Base-by-base conservation (phyloP, 2,113 vertebrate species). In the Phalacrocorax aristotelis region DNA sequence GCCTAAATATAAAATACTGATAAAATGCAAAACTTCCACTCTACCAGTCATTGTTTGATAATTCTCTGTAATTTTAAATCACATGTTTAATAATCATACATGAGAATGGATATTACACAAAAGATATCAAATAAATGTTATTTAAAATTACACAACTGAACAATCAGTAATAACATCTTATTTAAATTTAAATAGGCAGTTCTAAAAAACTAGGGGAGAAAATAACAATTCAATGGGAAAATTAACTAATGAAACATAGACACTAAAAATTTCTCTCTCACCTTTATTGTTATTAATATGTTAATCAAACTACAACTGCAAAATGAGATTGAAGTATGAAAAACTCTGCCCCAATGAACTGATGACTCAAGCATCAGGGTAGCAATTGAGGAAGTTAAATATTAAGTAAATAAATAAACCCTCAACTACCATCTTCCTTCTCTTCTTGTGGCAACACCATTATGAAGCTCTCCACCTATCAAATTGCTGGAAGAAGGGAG, bases 21-120 rank as follows among this genome's bases (percentile, higher is more conserved):
- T 81, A 71, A 78, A n/a, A 65, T 16, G 7, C 22, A 60, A 90
- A 81, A 60, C 15, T 82, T 95, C n/a, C 58, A 71, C 44, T 90
- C 68, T 46, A 85, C 66, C 18, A 90, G 57, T 61, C 32, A 42
- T 64, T 94, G 61, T 66, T 89, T 3, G 5, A 32, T 85, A 91
- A 90, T 88, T 68, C 42, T n/a, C 44, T 78, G 12, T n/a, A 69
- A 92, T 94, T 95, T 95, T 60, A 89, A 96, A 89, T 79, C 70
- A 87, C 30, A 25, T 21, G 5, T 91, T 93, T 76, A 75, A 94
- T 77, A 86, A 94, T 48, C 1, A 1, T n/a, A 74, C 0, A 0
- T 48, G 20, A 66, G 27, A 90, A 87, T 49, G 26, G 72, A 57
- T 54, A 69, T 84, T 9, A 60, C 19, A 69, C 19, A 75, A 87